These are phyloP conservation scores for Acrocephalus kingi DNA, from an alignment of 2,113 vertebrate species.

Conservation along the genomic window DNA sequence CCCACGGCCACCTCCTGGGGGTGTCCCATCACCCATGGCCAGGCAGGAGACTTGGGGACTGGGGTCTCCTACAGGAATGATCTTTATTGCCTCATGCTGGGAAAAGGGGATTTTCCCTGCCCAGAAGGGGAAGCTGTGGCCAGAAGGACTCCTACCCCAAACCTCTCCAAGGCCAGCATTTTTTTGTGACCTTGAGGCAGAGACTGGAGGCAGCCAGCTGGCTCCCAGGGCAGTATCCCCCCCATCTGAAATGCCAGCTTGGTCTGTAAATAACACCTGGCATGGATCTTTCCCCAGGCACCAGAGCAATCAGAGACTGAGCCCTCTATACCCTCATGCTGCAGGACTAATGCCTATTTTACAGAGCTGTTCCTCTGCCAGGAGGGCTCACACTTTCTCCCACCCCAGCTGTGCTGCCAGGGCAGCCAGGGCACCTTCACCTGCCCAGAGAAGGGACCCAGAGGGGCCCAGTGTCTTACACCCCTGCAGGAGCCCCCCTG, in stretches of 20 bases:
- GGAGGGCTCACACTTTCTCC: background rate
- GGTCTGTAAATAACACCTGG: background rate
- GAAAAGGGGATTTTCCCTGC: background rate
- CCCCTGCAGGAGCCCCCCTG: background rate
- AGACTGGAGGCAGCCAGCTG: background rate
- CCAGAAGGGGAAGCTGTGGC: background rate
- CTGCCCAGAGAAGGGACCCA: background rate
- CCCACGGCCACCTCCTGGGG: accelerated
- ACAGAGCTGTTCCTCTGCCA: background rate
- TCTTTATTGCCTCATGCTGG: accelerated
- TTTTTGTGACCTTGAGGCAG: background rate
- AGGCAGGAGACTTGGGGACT: accelerated
- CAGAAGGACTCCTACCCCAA: background rate
- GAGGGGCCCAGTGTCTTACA: background rate
- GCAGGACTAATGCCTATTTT: background rate
- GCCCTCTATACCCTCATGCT: background rate
- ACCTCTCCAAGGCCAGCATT: accelerated
- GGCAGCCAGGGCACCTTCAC: background rate
- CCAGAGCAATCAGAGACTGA: background rate
- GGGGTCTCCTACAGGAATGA: background rate
- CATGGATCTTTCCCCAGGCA: accelerated
- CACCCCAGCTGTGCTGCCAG: background rate
- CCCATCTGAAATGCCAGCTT: background rate
- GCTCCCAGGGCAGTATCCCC: background rate
- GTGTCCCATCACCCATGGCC: accelerated